These are phyloP conservation scores for Tiaroga cobitis DNA, from an alignment of 2,797 vertebrate genomes.

Conservation along the genomic window DNA sequence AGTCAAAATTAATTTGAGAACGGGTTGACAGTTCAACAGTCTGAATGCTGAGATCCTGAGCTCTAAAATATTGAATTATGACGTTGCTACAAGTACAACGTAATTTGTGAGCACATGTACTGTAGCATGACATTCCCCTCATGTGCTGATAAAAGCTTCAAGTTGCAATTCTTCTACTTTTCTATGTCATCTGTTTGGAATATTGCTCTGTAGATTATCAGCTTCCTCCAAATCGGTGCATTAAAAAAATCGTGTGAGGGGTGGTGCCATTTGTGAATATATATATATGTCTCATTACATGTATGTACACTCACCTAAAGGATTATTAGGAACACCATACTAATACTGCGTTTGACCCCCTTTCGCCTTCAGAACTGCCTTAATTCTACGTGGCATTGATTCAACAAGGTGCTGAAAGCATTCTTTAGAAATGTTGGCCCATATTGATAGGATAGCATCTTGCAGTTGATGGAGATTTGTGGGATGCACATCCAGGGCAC, in stretches of 20 bases:
- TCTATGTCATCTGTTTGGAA: conserved; percentile 14
- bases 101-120: neutral
- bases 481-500: too few species aligned
- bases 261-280: neutral
- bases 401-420: too few species aligned
- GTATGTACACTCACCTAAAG: too few species aligned
- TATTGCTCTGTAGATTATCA: neutral
- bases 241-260: conserved; percentile 36
- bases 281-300: neutral
- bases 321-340: too few species aligned
- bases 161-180: conserved; percentile 24
- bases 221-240: neutral
- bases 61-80: conserved; percentile 22
- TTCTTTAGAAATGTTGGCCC: too few species aligned
- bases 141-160: conserved; percentile 6
- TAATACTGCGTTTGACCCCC: too few species aligned
- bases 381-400: too few species aligned
- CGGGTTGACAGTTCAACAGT: conserved; percentile 28
- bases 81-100: conserved; percentile 14
- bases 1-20: conserved; percentile 49
- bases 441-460: too few species aligned
- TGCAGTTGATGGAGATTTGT: too few species aligned
- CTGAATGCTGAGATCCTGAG: conserved; percentile 23
- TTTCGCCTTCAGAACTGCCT: too few species aligned
- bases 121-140: neutral